These are phyloP conservation scores for Anastrepha ludens DNA, from an alignment of 1,140 invertebrate genomes.

Conservation along the genomic window DNA sequence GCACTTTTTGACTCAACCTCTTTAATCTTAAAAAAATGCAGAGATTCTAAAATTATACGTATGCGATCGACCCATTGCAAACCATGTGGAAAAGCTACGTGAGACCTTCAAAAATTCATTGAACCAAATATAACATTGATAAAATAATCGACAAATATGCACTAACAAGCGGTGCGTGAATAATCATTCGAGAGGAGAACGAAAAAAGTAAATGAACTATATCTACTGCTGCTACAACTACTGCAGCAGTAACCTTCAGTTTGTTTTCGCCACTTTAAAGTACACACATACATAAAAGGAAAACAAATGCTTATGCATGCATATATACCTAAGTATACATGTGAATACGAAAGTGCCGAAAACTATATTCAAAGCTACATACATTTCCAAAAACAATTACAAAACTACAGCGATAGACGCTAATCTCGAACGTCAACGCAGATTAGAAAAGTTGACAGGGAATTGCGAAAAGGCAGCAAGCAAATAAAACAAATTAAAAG, in stretches of 20 bases:
- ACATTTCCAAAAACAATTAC: conserved; percentile 19
- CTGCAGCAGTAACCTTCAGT: conserved; percentile 23
- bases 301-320: background rate
- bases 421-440: conserved; percentile 46
- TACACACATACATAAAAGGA: background rate
- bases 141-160: conserved; percentile 6
- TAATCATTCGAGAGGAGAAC: conserved; percentile 22
- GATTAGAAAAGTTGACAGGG: conserved; percentile 38
- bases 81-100: background rate
- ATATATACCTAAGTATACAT: background rate
- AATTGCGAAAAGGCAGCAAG: background rate
- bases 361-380: background rate
- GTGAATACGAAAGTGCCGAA: background rate
- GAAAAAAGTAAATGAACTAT: conserved; percentile 15
- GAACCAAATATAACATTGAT: background rate
- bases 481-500: background rate
- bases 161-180: conserved; percentile 11
- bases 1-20: too few species aligned
- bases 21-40: too few species aligned
- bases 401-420: background rate
- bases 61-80: too few species aligned
- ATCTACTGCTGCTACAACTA: background rate
- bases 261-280: conserved; percentile 2
- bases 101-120: conserved; percentile 31
- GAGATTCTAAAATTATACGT: too few species aligned